Percentiles rank a stretch among this genome's conserved stretches.
Evolutionary conservation across 1,140 invertebrate genomes (phyloP).

Genomic region (Drosophila tropicalis): DNA sequence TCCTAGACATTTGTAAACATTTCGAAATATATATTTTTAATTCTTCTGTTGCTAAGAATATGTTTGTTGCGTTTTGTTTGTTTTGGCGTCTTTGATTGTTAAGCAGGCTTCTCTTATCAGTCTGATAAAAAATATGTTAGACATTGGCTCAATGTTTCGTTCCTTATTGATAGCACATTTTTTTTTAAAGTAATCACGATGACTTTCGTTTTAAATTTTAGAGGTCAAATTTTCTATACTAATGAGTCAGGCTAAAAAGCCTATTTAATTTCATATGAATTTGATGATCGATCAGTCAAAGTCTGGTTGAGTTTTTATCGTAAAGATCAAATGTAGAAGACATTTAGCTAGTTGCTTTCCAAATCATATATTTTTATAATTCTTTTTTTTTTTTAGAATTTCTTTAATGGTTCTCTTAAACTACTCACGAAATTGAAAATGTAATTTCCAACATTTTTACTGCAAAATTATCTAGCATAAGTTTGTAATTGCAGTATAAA

Average conservation of each 20-base stretch:
- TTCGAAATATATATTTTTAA: not conserved
- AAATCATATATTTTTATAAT: too few relatives aligned
- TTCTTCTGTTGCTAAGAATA: not conserved
- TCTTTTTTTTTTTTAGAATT: not conserved
- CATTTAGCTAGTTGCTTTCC: not conserved
- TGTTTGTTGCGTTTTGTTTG: not conserved
- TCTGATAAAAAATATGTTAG: conserved; percentile 5
- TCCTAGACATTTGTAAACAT: not conserved
- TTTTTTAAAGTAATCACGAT: not conserved
- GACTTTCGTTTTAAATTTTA: not conserved
- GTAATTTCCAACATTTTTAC: not conserved
- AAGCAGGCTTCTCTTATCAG: conserved; percentile 1
- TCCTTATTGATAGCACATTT: not conserved
- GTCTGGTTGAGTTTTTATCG: not conserved
- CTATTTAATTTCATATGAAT: not conserved
- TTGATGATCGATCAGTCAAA: not conserved
- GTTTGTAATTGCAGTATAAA: not conserved
- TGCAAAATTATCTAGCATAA: not conserved
- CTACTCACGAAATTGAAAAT: not conserved
- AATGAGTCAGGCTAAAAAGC: not conserved
- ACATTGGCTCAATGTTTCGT: not conserved
- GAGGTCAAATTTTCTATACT: not conserved
- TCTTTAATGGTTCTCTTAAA: not conserved
- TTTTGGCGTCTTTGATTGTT: not conserved
- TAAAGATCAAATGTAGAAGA: not conserved